Evolutionary conservation across 2,888 invertebrate genomes (phyloP).

Genomic region (Germaria angustata): DNA sequence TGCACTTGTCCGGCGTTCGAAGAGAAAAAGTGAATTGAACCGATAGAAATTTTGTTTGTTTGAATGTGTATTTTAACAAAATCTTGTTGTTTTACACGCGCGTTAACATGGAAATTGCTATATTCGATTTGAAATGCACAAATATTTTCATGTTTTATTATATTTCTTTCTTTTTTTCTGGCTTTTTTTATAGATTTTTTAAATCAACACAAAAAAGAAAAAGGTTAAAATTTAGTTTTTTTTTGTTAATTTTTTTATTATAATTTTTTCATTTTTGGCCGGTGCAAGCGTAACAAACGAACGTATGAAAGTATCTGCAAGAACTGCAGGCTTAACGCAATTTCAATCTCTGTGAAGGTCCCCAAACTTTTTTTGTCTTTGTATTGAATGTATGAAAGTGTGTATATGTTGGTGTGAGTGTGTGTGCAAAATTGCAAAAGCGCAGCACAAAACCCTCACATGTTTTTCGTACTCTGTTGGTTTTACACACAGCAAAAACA

Average conservation of each 20-base stretch:
- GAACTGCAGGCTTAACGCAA: constrained; percentile 80
- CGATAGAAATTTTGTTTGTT: constrained; percentile 42
- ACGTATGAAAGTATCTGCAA: constrained; percentile 80
- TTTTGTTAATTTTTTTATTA: constrained; percentile 31
- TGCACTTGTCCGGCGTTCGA: constrained; percentile 68
- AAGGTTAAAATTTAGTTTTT: constrained; percentile 57
- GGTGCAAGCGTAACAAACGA: constrained; percentile 76
- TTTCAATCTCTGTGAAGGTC: constrained; percentile 79
- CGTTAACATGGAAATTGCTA: constrained; percentile 47
- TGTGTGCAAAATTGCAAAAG: constrained; percentile 59
- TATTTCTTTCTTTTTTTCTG: constrained; percentile 26
- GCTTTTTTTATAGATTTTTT: constrained; percentile 37
- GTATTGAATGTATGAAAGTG: constrained; percentile 43
- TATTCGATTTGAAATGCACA: constrained; percentile 42
- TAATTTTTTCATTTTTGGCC: constrained; percentile 69
- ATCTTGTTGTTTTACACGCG: constrained; percentile 48
- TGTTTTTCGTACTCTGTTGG: constrained; percentile 51
- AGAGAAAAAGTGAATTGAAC: constrained; percentile 22
- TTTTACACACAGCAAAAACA: constrained; percentile 36
- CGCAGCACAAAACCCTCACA: constrained; percentile 63
- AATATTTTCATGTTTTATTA: constrained; percentile 37
- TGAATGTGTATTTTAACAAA: constrained; percentile 15
- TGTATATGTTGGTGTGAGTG: constrained; percentile 43
- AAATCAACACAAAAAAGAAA: constrained; percentile 59
- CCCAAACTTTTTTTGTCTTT: constrained; percentile 65